phyloP scores from a whole-genome alignment of 2,888 invertebrate genomes.

The Liopterus haemorrhoidalis region DNA sequence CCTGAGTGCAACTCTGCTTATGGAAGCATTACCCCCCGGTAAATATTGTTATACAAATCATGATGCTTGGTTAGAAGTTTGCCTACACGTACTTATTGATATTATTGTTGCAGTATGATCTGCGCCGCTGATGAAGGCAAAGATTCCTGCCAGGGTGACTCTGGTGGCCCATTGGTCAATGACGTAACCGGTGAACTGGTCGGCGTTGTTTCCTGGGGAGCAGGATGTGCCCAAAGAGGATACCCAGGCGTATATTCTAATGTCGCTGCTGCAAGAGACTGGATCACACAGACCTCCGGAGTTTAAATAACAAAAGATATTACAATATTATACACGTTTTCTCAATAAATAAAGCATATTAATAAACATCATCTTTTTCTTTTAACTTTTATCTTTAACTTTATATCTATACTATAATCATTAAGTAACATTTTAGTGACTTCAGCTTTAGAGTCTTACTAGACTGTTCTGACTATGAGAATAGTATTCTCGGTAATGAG shows the following conservation, averaged over 20 bases:
- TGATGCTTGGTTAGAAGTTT: no score
- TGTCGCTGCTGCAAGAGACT: neutral
- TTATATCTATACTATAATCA: no score
- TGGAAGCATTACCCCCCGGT: conserved; percentile 1
- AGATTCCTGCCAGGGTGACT: conserved; percentile 11
- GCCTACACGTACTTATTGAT: neutral
- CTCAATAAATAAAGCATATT: no score
- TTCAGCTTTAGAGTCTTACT: no score
- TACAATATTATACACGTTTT: no score
- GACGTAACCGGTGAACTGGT: neutral
- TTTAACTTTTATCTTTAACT: no score
- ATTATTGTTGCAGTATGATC: conserved; percentile 10
- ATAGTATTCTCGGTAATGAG: no score
- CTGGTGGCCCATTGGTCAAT: conserved; percentile 11
- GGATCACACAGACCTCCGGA: neutral
- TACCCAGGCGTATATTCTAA: neutral
- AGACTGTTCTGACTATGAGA: no score
- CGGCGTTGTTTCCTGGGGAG: conserved; percentile 15
- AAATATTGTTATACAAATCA: no score
- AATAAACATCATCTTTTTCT: no score
- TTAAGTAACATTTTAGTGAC: no score
- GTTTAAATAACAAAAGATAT: neutral
- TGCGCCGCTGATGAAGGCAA: conserved; percentile 11
- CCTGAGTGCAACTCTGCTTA: conserved; percentile 2
- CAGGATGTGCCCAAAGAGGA: neutral